Base-by-base conservation (phyloP, 37 sponge, comb jelly and placozoan species). In the Lycopodina hypogea region DNA sequence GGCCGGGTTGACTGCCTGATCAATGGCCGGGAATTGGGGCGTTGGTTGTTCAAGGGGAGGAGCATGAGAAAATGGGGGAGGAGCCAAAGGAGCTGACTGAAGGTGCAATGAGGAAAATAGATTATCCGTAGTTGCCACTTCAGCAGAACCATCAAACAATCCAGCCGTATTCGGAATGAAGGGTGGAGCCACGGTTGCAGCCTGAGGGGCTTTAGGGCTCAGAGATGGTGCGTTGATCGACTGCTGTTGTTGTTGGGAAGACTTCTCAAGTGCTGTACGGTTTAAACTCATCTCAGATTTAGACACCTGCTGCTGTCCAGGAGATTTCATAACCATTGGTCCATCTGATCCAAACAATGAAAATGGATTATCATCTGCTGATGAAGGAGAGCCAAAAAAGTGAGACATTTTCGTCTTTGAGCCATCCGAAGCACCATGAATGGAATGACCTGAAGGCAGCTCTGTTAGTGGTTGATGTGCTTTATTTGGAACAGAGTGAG, bases 291-390 rank as follows among this genome's bases (percentile, higher is more conserved):
- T 45, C 48, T 45, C 48, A 45, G 48, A 45, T 45, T 45, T 4
- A 45, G 48, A 9, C 9, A 9, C 8, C 4, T 45, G 9, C 4
- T 45, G 9, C 4, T 45, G 4, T 9, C 9, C 48, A 4, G 48
- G 9, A 45, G 48, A 9, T 4, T 45, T 45, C 48, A 45, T 9
- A 45, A 9, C 9, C 9, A 9, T 45, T 12, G 48, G 48, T 45
- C 48, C 48, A 45, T 45, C 48, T 12, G 48, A 45, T 45, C 30
- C 35, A 24, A 65, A 30, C 12, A 34, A 33, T 19, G 66, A 14
- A 33, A 65, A 65, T 65, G 34, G 66, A 65, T 65, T 65, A 30
- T 65, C 66, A 65, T 65, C 30, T 15, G 33, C 59, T 26, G 59
- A 32, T 28, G 66, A 32, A 30, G 66, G 34, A 32, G 66, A 11